Evolutionary conservation across 2,888 invertebrate species (phyloP).

Genomic region (Notocelia uddmanniana): DNA sequence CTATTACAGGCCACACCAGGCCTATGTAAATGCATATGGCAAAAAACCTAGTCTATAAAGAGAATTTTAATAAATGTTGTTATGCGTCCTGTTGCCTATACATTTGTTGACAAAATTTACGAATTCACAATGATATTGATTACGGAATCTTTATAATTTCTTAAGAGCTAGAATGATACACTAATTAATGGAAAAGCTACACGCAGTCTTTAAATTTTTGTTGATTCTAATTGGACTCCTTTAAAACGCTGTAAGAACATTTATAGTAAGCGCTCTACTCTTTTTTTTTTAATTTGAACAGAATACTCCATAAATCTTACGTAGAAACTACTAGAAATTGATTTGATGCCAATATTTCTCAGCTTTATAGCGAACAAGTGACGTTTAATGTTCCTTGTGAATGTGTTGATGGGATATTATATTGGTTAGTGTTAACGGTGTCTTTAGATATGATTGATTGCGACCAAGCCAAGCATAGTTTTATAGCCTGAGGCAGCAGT

Average conservation of each 20-base stretch:
- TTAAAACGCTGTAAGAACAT: neutral
- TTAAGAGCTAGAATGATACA: no score
- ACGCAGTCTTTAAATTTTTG: neutral
- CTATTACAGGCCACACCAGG: no score
- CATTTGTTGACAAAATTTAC: no score
- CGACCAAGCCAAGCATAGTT: neutral
- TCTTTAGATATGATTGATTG: neutral
- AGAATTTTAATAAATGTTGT: no score
- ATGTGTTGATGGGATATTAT: neutral
- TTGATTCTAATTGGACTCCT: neutral
- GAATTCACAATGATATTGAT: neutral
- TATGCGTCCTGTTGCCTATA: no score
- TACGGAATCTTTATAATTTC: no score
- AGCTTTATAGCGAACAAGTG: neutral
- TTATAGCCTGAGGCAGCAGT: neutral
- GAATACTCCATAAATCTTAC: neutral
- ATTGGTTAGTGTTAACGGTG: neutral
- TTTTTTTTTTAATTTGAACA: neutral
- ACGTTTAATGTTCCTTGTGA: neutral
- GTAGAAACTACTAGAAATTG: conserved; percentile 13
- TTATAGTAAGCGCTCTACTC: no score
- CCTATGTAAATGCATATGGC: no score
- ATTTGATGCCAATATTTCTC: conserved; percentile 17
- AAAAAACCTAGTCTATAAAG: no score
- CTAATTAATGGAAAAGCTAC: no score